These are phyloP conservation scores for Vanessa cardui DNA, from an alignment of 2,888 invertebrate species.

Conservation along the genomic window DNA sequence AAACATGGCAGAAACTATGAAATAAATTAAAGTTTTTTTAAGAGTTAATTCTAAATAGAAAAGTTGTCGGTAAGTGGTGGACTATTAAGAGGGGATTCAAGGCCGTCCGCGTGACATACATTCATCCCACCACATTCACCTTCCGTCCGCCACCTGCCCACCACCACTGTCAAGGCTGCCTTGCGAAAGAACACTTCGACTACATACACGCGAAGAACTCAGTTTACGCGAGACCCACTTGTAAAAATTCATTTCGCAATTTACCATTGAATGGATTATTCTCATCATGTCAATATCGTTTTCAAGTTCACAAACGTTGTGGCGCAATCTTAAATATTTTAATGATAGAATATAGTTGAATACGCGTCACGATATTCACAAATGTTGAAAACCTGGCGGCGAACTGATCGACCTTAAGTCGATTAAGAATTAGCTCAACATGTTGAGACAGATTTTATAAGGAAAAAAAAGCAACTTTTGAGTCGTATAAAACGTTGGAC, in stretches of 20 bases:
- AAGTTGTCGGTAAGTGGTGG: slow-evolving; percentile 53
- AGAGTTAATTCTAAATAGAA: slow-evolving; percentile 46
- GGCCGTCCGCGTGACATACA: slow-evolving; percentile 75
- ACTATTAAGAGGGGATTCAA: slow-evolving; percentile 72
- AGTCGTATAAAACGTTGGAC: slow-evolving; percentile 35
- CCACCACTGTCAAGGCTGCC: slow-evolving; percentile 77
- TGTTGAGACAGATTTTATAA: not conserved
- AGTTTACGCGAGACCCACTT: slow-evolving; percentile 58
- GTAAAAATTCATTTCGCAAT: slow-evolving; percentile 49
- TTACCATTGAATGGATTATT: slow-evolving; percentile 29
- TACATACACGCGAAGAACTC: slow-evolving; percentile 51
- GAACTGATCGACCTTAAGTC: not conserved
- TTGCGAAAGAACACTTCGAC: slow-evolving; percentile 57
- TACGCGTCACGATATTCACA: not conserved
- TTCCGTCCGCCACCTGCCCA: slow-evolving; percentile 70
- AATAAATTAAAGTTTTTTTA: slow-evolving; percentile 21
- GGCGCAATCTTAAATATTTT: slow-evolving; percentile 2
- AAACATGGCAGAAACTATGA: not conserved
- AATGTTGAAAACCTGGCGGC: not conserved
- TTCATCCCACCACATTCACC: slow-evolving; percentile 79
- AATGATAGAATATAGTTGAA: slow-evolving; percentile 9
- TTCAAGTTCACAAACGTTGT: slow-evolving; percentile 42
- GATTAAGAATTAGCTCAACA: not conserved
- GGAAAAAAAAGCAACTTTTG: slow-evolving; percentile 3
- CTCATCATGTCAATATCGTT: slow-evolving; percentile 25